Conservation (phyloP, 2,888 invertebrate genomes). For the Drosophila eohydei region DNA sequence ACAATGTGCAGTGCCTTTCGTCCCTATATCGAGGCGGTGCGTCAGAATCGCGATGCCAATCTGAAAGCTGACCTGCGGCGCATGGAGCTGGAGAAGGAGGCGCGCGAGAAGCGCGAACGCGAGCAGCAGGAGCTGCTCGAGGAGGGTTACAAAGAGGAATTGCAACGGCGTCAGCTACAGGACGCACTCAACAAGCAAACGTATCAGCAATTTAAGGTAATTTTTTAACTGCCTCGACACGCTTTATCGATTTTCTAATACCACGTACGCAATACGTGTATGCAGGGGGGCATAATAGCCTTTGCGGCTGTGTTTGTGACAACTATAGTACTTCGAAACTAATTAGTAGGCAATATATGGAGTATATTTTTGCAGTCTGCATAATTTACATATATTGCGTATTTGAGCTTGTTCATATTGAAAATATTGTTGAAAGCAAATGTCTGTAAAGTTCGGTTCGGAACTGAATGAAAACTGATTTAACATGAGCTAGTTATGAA, state of each 20-base stretch:
- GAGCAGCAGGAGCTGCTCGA: slow-evolving; percentile 78
- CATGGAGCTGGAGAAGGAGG: slow-evolving; percentile 80
- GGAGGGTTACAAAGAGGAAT: slow-evolving; percentile 82
- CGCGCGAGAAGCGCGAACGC: slow-evolving; percentile 70
- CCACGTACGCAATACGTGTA: slow-evolving; percentile 9
- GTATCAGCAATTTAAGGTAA: slow-evolving; percentile 91
- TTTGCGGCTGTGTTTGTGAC: background rate
- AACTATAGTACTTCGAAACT: too few species aligned
- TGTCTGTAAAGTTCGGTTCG: too few species aligned
- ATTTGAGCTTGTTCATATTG: too few species aligned
- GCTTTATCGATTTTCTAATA: slow-evolving; percentile 32
- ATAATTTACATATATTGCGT: too few species aligned
- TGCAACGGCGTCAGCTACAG: slow-evolving; percentile 91
- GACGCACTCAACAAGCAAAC: slow-evolving; percentile 98
- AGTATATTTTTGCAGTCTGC: too few species aligned
- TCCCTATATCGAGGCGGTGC: slow-evolving; percentile 95
- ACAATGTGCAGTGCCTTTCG: slow-evolving; percentile 95
- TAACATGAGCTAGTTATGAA: too few species aligned
- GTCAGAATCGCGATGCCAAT: slow-evolving; percentile 93
- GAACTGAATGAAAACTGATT: too few species aligned
- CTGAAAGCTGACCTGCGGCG: slow-evolving; percentile 86
- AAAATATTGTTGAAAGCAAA: too few species aligned
- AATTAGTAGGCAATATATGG: too few species aligned
- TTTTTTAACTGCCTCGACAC: background rate
- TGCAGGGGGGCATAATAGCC: background rate